phyloP scores from a whole-genome alignment of 2,797 vertebrate genomes.

The Taenioides sp. region DNA sequence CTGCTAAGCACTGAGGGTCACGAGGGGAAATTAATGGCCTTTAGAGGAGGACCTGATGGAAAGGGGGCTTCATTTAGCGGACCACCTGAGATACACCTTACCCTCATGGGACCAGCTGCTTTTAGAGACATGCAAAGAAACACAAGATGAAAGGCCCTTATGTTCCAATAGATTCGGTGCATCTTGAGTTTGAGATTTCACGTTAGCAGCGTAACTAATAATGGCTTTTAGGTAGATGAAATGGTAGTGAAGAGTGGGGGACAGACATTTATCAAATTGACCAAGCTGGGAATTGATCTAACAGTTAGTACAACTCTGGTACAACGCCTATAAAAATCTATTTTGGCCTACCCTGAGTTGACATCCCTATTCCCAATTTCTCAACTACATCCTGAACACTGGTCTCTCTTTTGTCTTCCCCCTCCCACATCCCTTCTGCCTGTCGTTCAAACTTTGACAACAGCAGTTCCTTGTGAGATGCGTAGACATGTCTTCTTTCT shows the following conservation, averaged over 20 bases:
- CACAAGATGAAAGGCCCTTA: conserved; percentile 1
- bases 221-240: neutral
- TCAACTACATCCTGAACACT: conserved; percentile 2
- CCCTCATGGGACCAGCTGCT: conserved; percentile 55
- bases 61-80: conserved; percentile 59
- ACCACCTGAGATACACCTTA: conserved; percentile 62
- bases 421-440: conserved; percentile 18
- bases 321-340: neutral
- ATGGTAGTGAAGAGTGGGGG: neutral
- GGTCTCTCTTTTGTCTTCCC: conserved; percentile 11
- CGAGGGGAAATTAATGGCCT: conserved; percentile 61
- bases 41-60: conserved; percentile 50
- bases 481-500: conserved; percentile 27
- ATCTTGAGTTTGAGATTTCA: neutral
- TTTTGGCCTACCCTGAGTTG: neutral
- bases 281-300: neutral
- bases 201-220: neutral
- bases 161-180: neutral
- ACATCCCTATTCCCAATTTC: neutral
- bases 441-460: conserved; percentile 39
- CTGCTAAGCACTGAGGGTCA: conserved; percentile 52
- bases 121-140: conserved; percentile 24
- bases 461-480: conserved; percentile 43
- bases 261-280: neutral
- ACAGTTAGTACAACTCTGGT: no score